Evolutionary conservation across 1,140 invertebrate genomes (phyloP), one percentile per base, ranked within the genome.

Genomic region (Drosophila nannoptera): DNA sequence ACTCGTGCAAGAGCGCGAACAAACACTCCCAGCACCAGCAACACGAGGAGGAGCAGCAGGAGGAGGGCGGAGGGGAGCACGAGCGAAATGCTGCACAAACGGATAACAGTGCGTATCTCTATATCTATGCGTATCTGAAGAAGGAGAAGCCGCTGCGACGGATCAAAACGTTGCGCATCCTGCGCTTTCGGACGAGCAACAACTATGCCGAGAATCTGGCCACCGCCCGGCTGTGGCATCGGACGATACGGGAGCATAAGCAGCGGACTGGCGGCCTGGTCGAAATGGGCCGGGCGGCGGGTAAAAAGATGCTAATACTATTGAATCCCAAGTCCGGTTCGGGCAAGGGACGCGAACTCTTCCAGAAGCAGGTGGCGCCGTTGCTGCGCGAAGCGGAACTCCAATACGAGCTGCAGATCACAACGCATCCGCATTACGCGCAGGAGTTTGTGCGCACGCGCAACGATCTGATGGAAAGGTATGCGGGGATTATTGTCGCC

Each of bases 251-350:
- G 12, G 29, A 75, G 64, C 74, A 82, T 40, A 80, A 87, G 31
- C 33, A 53, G 4, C 48, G 52, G 0, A 45, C 32, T 0, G 66
- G 54, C 0, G 35, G 49, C 0, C 11, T 45, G 5, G 42, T 43
- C 0, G 49, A 64, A 31, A 1, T 36, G 5, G 43, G 22, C 11
- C 8, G 0, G 2, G 49, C 52, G 0, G 32, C 53, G 3, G 56
- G 59, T 6, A 88, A 86, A 9, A 78, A 74, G 38, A 77, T 97
- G 22, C 89, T 99, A 12, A 92, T 99, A 5, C 90, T 99, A 32
- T 90, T 98, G 22, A 99, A 99, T 90, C 98, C 98, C n/a, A 96
- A 96, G 78, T 97, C 97, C 60, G 97, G 98, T 0, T 92, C 95
- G 5, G 97, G 98, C 4, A 96, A 92, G 81, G 96, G 94, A 22